These are phyloP conservation scores for Pipistrellus pygmaeus DNA, from an alignment of 2,797 vertebrate species.

Conservation along the genomic window DNA sequence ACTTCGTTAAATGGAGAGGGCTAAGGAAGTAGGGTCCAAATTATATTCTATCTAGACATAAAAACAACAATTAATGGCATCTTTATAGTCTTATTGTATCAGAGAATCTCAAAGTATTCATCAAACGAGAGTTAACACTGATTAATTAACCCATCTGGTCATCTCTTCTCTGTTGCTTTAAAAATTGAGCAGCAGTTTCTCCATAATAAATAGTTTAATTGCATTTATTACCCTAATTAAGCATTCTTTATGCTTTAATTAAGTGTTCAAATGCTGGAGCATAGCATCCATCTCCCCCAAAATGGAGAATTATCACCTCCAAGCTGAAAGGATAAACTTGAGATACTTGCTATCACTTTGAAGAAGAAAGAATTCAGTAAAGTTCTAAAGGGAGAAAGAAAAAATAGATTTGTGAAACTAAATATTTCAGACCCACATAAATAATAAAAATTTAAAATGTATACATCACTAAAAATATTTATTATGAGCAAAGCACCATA, in stretches of 20 bases:
- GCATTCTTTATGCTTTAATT: constrained; percentile 74
- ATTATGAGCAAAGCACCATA: not conserved
- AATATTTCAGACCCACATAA: constrained; percentile 19
- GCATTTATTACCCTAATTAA: constrained; percentile 78
- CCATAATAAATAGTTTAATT: constrained; percentile 67
- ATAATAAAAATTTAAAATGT: constrained; percentile 53
- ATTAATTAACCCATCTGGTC: constrained; percentile 78
- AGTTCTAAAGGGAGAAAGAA: constrained; percentile 11
- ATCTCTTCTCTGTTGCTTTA: constrained; percentile 62
- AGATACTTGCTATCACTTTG: constrained; percentile 15
- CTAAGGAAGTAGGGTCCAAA: not conserved
- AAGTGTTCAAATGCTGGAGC: constrained; percentile 64
- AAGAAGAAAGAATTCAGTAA: constrained; percentile 32
- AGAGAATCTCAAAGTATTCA: constrained; percentile 61
- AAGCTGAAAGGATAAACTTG: constrained; percentile 20
- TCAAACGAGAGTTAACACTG: constrained; percentile 65
- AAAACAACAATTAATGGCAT: not conserved
- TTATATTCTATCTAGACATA: not conserved
- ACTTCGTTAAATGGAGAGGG: not conserved
- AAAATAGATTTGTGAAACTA: not conserved
- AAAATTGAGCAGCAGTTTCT: constrained; percentile 70
- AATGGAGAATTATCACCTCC: constrained; percentile 54
- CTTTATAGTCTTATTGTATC: constrained; percentile 23
- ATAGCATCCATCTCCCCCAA: constrained; percentile 1
- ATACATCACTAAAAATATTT: constrained; percentile 53